Evolutionary conservation across 2,113 vertebrate genomes (phyloP).

Genomic region (Falco punctatus): DNA sequence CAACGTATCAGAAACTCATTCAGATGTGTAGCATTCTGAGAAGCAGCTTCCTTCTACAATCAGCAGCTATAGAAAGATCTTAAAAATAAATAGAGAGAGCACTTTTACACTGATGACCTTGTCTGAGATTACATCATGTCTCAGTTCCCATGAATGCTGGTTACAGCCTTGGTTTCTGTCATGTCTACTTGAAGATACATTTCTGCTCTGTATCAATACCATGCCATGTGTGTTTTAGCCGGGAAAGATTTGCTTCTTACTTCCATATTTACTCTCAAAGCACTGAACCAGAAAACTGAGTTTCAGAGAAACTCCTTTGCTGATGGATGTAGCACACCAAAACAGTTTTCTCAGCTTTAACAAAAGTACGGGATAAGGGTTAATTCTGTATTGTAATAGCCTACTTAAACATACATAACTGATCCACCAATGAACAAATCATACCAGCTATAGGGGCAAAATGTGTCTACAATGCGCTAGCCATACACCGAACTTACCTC

Average conservation of each 20-base stretch:
- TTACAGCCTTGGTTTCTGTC: not conserved
- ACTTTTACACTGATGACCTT: not conserved
- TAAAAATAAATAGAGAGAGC: not conserved
- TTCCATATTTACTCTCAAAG: not conserved
- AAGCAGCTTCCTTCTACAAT: not conserved
- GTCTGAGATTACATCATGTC: constrained; percentile 39
- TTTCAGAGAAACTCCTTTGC: not conserved
- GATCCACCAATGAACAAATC: not conserved
- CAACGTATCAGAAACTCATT: not conserved
- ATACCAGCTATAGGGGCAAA: not conserved
- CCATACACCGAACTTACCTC: not conserved
- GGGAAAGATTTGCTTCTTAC: not conserved
- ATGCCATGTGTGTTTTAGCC: not conserved
- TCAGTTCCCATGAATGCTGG: not conserved
- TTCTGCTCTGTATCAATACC: constrained; percentile 5
- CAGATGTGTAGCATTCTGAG: not conserved
- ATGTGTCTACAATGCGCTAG: not conserved
- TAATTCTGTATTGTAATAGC: not conserved
- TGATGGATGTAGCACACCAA: not conserved
- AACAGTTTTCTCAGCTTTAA: not conserved
- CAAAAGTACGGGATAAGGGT: not conserved
- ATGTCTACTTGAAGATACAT: not conserved
- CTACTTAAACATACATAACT: not conserved
- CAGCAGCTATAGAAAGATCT: not conserved
- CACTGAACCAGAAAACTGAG: not conserved